Percentiles rank a stretch among this genome's conserved stretches.
Evolutionary conservation across 2,888 invertebrate genomes (phyloP).

Genomic region (Branchipolynoe longqiensis): DNA sequence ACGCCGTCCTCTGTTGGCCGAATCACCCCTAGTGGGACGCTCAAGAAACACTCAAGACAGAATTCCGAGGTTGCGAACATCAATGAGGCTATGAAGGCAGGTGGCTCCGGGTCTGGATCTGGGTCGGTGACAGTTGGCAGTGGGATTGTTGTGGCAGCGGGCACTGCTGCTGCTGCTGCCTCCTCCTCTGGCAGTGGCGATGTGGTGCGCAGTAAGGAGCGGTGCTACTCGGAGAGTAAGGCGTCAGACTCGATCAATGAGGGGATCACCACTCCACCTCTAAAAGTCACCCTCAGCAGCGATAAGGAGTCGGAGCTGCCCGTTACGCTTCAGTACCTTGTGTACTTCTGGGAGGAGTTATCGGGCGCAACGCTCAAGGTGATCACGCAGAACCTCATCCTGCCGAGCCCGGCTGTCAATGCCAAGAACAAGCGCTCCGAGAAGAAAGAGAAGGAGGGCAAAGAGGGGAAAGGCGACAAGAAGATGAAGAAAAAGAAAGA

Average conservation of each 20-base stretch:
- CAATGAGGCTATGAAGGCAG: constrained; percentile 61
- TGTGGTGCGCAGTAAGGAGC: constrained; percentile 57
- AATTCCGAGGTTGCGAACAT: constrained; percentile 60
- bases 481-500: constrained; percentile 84
- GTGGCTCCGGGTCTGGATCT: neutral
- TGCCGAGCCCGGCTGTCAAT: constrained; percentile 84
- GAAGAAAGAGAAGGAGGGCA: constrained; percentile 72
- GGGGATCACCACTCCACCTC: constrained; percentile 8
- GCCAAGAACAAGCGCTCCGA: constrained; percentile 74
- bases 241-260: constrained; percentile 6
- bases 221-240: constrained; percentile 62
- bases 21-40: constrained; percentile 54
- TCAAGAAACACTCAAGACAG: constrained; percentile 56
- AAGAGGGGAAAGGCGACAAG: constrained; percentile 71
- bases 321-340: constrained; percentile 92
- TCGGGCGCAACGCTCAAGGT: constrained; percentile 83
- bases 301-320: constrained; percentile 85
- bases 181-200: neutral
- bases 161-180: neutral
- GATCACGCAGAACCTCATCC: constrained; percentile 85
- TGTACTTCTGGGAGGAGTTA: constrained; percentile 94
- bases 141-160: neutral
- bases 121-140: neutral
- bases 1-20: neutral
- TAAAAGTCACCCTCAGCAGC: neutral